Evolutionary conservation across 2,797 vertebrate genomes (phyloP), one percentile per base, ranked within the genome.

Genomic region (Eptatretus atami): DNA sequence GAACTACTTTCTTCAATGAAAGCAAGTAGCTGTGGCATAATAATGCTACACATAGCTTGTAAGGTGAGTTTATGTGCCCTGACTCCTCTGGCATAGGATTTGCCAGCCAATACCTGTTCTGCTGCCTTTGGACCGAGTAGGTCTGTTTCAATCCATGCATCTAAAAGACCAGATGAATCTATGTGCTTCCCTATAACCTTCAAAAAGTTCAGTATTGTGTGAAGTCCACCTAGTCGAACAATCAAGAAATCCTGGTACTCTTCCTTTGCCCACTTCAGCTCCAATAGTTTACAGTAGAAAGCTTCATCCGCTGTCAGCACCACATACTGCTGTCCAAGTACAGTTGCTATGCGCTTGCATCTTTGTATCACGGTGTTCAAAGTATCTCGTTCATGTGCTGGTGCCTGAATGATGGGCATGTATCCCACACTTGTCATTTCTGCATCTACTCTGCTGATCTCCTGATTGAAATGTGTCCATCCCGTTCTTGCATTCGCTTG

Each of bases 131-230:
- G 61, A 6, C 54, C 65, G 15, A 61, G 60, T 15, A 65, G 24
- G 15, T 63, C 60, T 53, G 63, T 66, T 65, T 66, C 66, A 53
- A 66, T 24, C 65, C 66, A 65, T 25, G 63, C 63, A 64, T 66
- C 66, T 63, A 63, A 60, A 63, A 63, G 53, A 54, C 66, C 66
- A 63, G 63, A 66, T 24, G 53, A 66, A 44, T 54, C 19, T 25
- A 67, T 64, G 53, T 67, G 66, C 60, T 67, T 63, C 54, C 66
- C 65, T 31, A 66, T 55, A 52, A 57, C 63, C 63, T 67, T 66
- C 52, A 64, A 64, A 54, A 67, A 66, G 52, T 66, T 66, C 63
- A 67, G 53, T 19, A 63, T 31, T 52, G 52, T 67, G 55, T 67
- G 65, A n/a, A 64, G 63, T 52, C 67, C 67, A 57, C 67, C 63